Evolutionary conservation across 2,797 vertebrate species (phyloP).

Genomic region (Leuciscus waleckii): DNA sequence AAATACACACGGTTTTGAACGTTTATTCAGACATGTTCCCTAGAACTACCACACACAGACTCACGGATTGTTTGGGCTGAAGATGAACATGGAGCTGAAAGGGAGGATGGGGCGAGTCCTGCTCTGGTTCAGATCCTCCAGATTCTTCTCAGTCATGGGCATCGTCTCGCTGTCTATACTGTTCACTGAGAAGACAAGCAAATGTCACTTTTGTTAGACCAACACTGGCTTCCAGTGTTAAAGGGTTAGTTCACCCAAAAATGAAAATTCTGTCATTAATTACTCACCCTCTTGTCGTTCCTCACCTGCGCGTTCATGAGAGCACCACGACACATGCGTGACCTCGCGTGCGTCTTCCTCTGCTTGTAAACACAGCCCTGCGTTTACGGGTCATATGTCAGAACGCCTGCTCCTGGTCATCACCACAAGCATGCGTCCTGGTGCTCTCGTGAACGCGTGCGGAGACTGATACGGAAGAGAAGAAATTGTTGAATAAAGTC

Average conservation of each 20-base stretch:
- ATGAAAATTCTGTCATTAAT: too few species aligned
- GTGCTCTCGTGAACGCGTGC: too few species aligned
- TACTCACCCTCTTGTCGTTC: too few species aligned
- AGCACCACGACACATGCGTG: too few species aligned
- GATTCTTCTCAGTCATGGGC: slow-evolving; percentile 87
- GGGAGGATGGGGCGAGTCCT: slow-evolving; percentile 90
- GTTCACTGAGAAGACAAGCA: slow-evolving; percentile 80
- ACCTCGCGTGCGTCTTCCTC: too few species aligned
- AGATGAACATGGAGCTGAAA: slow-evolving; percentile 96
- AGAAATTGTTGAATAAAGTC: too few species aligned
- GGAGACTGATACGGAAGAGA: too few species aligned
- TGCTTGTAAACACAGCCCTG: too few species aligned
- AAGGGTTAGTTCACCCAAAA: not conserved
- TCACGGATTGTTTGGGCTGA: slow-evolving; percentile 93
- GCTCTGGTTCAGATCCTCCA: slow-evolving; percentile 78
- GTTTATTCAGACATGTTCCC: not conserved
- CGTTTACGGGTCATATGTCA: too few species aligned
- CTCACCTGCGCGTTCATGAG: too few species aligned
- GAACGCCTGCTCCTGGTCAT: too few species aligned
- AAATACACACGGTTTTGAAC: not conserved
- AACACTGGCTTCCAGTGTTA: not conserved
- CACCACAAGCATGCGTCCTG: too few species aligned
- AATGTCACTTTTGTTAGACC: slow-evolving; percentile 4
- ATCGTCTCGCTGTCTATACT: slow-evolving; percentile 85
- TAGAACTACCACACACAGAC: slow-evolving; percentile 63